A percentile compares a stretch with the other conserved stretches of the same genome.
These are phyloP conservation scores for Oncorhynchus tshawytscha DNA, from an alignment of 2,113 vertebrate species.

Conservation along the genomic window DNA sequence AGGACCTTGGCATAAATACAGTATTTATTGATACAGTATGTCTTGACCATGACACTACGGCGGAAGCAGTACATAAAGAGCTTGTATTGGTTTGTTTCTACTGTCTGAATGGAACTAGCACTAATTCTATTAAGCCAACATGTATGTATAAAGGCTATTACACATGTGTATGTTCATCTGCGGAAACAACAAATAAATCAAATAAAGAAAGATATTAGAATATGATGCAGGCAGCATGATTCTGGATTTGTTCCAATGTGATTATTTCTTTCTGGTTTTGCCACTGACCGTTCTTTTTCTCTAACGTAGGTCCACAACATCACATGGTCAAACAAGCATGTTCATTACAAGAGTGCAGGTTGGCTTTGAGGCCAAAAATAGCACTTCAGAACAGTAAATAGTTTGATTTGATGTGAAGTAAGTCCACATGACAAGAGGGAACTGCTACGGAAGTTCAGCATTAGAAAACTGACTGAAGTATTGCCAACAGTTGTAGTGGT, in stretches of 20 bases:
- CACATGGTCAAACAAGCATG: conserved; percentile 23
- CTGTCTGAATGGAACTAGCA: conserved; percentile 66
- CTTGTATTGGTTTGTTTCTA: conserved; percentile 46
- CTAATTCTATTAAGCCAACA: conserved; percentile 65
- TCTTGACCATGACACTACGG: conserved; percentile 51
- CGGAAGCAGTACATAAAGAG: conserved; percentile 69
- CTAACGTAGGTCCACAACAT: conserved; percentile 18
- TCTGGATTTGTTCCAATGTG: conserved; percentile 36
- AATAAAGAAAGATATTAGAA: conserved; percentile 13
- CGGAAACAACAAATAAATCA: conserved; percentile 32
- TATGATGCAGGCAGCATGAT: conserved; percentile 53
- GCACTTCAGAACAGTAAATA: conserved; percentile 68
- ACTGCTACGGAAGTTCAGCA: conserved; percentile 55
- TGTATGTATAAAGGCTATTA: conserved; percentile 56
- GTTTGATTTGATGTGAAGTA: conserved; percentile 54
- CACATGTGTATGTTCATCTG: conserved; percentile 56
- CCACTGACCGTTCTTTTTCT: conserved; percentile 33
- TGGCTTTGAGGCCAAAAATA: conserved; percentile 33
- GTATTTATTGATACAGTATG: conserved; percentile 66
- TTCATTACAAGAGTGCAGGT: conserved; percentile 31
- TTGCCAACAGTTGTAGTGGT: conserved; percentile 67
- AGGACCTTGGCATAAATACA: conserved; percentile 49
- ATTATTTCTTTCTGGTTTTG: conserved; percentile 29
- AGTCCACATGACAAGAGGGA: conserved; percentile 47
- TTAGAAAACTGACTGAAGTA: conserved; percentile 57